Evolutionary conservation across 2,113 vertebrate genomes (phyloP).

Genomic region (Silurus asotus): DNA sequence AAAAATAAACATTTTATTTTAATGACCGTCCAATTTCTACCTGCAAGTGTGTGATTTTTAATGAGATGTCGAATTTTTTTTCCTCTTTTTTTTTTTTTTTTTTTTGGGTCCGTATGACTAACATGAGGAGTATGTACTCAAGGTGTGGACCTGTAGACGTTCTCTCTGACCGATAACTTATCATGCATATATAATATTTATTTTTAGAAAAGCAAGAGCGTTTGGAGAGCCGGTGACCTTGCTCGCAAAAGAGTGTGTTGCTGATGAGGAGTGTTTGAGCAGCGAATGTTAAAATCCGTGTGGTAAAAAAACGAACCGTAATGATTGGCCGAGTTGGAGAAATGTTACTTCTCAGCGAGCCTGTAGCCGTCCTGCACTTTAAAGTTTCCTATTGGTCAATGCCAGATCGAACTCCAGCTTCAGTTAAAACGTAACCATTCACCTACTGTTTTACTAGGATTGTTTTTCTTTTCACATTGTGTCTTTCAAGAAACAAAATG

Average conservation of each 20-base stretch:
- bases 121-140: not conserved
- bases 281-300: not conserved
- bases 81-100: too few species aligned
- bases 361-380: not conserved
- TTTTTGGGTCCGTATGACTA: not conserved
- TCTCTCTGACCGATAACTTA: slow-evolving; percentile 17
- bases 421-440: not conserved
- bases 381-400: not conserved
- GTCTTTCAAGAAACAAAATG: not conserved
- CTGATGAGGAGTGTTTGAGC: not conserved
- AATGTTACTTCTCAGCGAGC: not conserved
- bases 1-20: not conserved
- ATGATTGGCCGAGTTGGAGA: not conserved
- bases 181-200: not conserved
- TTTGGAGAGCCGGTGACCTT: not conserved
- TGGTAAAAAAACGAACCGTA: not conserved
- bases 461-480: not conserved
- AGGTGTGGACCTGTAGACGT: not conserved
- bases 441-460: not conserved
- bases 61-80: not conserved
- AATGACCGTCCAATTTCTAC: not conserved
- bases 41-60: not conserved
- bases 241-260: not conserved
- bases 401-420: not conserved
- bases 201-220: not conserved